A percentile compares a stretch with the other conserved stretches of the same genome.
Conservation (phyloP, 1,140 invertebrate genomes). For the Halesus radiatus region DNA sequence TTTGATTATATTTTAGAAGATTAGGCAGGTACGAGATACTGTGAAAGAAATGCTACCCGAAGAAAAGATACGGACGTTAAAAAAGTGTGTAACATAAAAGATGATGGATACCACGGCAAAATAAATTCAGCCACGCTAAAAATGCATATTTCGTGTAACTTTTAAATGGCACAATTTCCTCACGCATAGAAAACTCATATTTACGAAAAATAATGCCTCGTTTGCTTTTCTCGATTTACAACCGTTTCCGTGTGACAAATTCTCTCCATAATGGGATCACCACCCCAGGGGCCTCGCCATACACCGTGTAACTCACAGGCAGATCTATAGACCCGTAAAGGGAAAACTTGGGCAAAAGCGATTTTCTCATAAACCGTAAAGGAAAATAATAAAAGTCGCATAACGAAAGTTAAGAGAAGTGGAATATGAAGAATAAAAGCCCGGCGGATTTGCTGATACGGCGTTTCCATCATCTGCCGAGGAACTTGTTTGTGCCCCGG, state of each 20-base stretch:
- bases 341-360: constrained; percentile 47
- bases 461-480: constrained; percentile 25
- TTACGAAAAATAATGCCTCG: constrained; percentile 40
- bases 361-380: constrained; percentile 45
- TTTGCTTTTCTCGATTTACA: constrained; percentile 43
- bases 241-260: constrained; percentile 46
- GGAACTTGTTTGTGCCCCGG: constrained; percentile 22
- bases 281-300: not conserved
- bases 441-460: constrained; percentile 49
- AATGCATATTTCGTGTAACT: not conserved
- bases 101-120: not conserved
- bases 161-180: constrained; percentile 7
- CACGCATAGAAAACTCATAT: constrained; percentile 26
- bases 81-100: too few species aligned
- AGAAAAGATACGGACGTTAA: too few species aligned
- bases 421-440: constrained; percentile 53
- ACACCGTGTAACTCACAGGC: not conserved
- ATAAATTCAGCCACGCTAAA: not conserved
- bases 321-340: constrained; percentile 14
- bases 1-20: too few species aligned
- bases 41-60: too few species aligned
- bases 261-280: constrained; percentile 46
- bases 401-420: constrained; percentile 52
- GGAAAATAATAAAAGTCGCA: constrained; percentile 53
- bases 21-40: too few species aligned